Evolutionary conservation across 2,797 vertebrate species (phyloP), one percentile per base, ranked within the genome.

Genomic region (Rhinogobio ventralis): DNA sequence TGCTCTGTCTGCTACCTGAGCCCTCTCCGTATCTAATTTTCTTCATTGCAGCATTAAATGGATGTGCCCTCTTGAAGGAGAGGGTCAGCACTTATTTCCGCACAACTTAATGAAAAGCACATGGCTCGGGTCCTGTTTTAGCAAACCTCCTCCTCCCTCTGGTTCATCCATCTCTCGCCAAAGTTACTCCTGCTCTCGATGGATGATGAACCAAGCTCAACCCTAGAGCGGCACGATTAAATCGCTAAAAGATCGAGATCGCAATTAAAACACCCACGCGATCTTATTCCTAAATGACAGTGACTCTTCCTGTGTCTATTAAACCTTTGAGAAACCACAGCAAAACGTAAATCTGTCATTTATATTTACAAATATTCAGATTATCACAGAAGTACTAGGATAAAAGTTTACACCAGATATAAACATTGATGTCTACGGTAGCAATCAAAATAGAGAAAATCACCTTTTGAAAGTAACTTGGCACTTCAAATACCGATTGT

Each of bases 31-130:
- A 81, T 86, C 86, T 83, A 88, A 89, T 92, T 92, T 90, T 89
- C 91, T 88, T 76, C 86, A 86, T 90, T 88, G 86, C 92, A 87
- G 88, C 86, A 76, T 90, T 92, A 91, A 92, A 92, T 92, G 92
- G 92, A 93, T 49, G 84, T 91, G 92, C 93, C 92, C 95, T 92
- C 90, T 89, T 92, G 91, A 93, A 90, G 86, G 86, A 92, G 90
- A 88, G 90, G 95, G 96, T 96, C 96, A 96, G 91, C 89, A 90
- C 93, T 95, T 96, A 95, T 96, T 97, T 96, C 95, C 94, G 94
- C 93, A 93, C 88, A 66, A 64, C 89, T 93, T 96, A 96, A 98
- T 96, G 92, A 96, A 95, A 96, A 96, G 93, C 96, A 96, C 93
- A 96, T 95, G 93, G 85, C 30, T 88, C 87, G 87, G 93, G 91